Evolutionary conservation across 2,113 vertebrate genomes (phyloP).

Genomic region (Pseudopipra pipra): DNA sequence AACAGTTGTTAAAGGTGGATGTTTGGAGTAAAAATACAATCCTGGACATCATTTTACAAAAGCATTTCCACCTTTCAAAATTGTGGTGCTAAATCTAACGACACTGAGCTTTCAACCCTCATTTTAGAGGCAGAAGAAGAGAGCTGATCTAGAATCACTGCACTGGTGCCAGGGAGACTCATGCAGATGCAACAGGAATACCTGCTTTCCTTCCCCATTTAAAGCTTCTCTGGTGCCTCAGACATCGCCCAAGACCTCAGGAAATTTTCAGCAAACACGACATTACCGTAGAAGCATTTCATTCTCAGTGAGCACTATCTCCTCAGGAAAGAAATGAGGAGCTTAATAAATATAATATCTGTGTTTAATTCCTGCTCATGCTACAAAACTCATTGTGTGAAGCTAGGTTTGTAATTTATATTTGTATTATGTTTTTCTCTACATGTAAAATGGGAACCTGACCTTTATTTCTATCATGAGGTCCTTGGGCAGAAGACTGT

Average conservation of each 20-base stretch:
- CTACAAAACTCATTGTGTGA: not conserved
- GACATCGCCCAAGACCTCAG: not conserved
- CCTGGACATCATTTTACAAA: not conserved
- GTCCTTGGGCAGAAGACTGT: not conserved
- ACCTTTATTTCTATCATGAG: not conserved
- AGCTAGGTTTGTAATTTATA: not conserved
- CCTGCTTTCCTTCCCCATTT: not conserved
- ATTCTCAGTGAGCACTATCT: not conserved
- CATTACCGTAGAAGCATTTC: not conserved
- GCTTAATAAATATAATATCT: not conserved
- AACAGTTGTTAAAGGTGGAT: not conserved
- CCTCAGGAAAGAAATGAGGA: not conserved
- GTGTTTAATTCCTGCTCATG: not conserved
- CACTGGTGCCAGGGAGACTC: not conserved
- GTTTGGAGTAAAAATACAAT: not conserved
- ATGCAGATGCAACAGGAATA: fast-evolving
- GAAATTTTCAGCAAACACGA: not conserved
- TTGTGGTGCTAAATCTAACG: not conserved
- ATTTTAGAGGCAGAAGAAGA: not conserved
- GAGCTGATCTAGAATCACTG: not conserved
- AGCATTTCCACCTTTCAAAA: not conserved
- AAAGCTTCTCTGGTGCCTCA: not conserved
- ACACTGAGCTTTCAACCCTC: not conserved
- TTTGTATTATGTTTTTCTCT: not conserved
- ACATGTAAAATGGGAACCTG: not conserved